These are phyloP conservation scores for Poeciliopsis turrubarensis DNA, from an alignment of 2,113 vertebrate genomes.

Conservation along the genomic window DNA sequence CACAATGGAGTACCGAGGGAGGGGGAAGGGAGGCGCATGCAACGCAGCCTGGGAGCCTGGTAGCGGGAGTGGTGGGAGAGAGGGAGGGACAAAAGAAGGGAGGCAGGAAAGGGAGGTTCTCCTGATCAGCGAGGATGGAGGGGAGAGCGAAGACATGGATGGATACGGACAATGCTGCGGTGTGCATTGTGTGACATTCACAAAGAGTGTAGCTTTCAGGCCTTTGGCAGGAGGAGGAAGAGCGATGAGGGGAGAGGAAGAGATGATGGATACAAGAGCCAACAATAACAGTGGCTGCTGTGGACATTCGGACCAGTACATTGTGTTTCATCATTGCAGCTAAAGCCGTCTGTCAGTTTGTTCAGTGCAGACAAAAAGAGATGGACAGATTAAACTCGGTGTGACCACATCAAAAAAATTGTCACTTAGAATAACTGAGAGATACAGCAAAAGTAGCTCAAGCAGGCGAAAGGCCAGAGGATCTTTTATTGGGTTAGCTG, in stretches of 20 bases:
- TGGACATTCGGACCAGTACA: conserved; percentile 14
- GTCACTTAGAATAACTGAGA: not conserved
- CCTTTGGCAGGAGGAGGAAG: conserved; percentile 11
- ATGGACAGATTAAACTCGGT: not conserved
- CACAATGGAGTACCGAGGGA: conserved; percentile 63
- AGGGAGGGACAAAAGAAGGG: conserved; percentile 67
- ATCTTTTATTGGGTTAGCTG: not conserved
- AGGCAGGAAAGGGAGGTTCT: conserved; percentile 39
- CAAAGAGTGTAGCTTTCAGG: conserved; percentile 17
- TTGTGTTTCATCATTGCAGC: conserved; percentile 20
- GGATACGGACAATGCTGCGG: conserved; percentile 9
- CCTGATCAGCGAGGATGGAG: conserved; percentile 41
- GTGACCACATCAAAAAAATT: not conserved
- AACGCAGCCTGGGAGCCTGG: conserved; percentile 55
- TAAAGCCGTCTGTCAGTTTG: conserved; percentile 17
- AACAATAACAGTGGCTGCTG: conserved; percentile 33
- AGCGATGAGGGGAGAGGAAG: conserved; percentile 14
- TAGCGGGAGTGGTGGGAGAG: conserved; percentile 58
- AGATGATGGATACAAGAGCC: conserved; percentile 27
- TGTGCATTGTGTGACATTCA: conserved; percentile 24
- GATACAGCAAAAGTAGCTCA: not conserved
- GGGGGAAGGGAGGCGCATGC: conserved; percentile 60
- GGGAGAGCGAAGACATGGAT: conserved; percentile 23
- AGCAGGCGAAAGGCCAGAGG: not conserved
- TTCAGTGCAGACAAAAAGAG: conserved; percentile 14